Percentiles rank a stretch among this genome's conserved stretches.
Conservation (phyloP, 2,113 vertebrate genomes). For the Edolisoma coerulescens region DNA sequence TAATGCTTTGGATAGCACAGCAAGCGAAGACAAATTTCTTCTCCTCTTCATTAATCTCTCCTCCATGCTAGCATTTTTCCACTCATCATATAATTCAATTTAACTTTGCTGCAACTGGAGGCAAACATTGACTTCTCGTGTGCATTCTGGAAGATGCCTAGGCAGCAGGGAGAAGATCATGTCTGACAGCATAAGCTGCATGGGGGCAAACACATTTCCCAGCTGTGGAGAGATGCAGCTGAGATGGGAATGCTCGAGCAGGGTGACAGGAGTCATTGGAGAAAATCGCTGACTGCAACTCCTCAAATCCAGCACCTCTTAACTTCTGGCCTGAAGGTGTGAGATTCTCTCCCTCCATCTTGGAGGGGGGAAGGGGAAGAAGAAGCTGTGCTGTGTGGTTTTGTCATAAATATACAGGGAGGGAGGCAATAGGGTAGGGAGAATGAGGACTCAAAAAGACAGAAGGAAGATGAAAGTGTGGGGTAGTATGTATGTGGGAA, state of each 20-base stretch:
- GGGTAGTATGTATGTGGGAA: not conserved
- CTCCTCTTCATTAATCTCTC: not conserved
- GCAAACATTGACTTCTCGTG: fast-evolving
- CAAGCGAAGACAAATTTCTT: not conserved
- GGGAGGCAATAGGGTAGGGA: not conserved
- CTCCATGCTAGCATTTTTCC: not conserved
- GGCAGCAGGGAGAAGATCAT: not conserved
- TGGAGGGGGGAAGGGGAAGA: not conserved
- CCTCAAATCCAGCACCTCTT: not conserved
- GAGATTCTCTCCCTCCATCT: not conserved
- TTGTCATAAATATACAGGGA: not conserved
- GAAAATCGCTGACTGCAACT: not conserved
- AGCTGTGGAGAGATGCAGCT: not conserved
- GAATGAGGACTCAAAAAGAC: not conserved
- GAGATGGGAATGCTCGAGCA: not conserved
- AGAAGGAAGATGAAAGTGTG: not conserved
- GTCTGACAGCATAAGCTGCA: not conserved
- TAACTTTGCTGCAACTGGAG: not conserved
- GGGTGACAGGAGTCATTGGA: not conserved
- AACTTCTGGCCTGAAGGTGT: not conserved
- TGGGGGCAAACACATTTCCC: not conserved
- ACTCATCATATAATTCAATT: not conserved
- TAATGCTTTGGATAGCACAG: not conserved
- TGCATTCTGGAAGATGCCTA: not conserved
- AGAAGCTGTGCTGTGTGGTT: not conserved